phyloP scores from a whole-genome alignment of 2,797 vertebrate genomes.

The Chrosomus eos region DNA sequence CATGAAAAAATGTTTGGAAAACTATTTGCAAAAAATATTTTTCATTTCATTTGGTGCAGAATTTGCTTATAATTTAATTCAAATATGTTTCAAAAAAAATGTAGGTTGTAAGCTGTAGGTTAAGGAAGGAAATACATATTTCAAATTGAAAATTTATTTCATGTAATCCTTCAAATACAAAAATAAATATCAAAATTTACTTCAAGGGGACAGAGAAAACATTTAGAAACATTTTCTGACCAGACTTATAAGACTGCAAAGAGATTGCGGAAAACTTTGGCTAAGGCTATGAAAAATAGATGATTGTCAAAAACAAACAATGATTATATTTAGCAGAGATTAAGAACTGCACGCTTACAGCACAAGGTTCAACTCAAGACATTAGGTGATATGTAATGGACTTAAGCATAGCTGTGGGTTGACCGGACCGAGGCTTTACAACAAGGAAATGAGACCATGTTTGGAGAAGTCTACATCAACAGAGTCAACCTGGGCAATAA shows the following conservation, averaged over 20 bases:
- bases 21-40: too few relatives aligned
- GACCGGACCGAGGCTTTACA: conserved; percentile 70
- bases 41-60: too few relatives aligned
- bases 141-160: background rate
- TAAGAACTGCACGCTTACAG: conserved; percentile 22
- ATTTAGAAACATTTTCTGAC: background rate
- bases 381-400: conserved; percentile 65
- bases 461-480: conserved; percentile 74
- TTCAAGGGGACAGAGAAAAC: background rate
- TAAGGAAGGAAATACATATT: background rate
- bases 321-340: conserved; percentile 40
- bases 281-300: conserved; percentile 25
- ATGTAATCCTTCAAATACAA: background rate
- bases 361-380: conserved; percentile 46
- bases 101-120: background rate
- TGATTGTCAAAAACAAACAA: conserved; percentile 40
- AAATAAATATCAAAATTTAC: background rate
- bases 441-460: conserved; percentile 75
- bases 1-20: background rate
- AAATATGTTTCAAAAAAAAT: background rate
- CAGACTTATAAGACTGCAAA: background rate
- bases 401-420: conserved; percentile 56
- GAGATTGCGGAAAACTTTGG: conserved; percentile 43
- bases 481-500: conserved; percentile 65
- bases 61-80: too few relatives aligned